Evolutionary conservation across 2,888 invertebrate genomes (phyloP).

Genomic region (Myathropa florea): DNA sequence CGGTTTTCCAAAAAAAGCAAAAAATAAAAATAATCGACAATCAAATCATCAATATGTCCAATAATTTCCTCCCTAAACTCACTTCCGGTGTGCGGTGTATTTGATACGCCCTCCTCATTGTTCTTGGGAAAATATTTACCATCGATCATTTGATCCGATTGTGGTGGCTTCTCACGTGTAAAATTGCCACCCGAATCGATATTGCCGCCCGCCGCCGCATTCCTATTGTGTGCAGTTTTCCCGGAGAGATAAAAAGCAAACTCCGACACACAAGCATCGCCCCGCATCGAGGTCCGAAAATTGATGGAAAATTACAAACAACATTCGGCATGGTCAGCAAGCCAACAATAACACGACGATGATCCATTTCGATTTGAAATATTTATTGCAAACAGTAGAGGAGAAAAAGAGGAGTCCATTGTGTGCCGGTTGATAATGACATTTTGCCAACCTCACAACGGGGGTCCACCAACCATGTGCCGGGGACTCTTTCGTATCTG

Average conservation of each 20-base stretch:
- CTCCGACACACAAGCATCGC: constrained; percentile 31
- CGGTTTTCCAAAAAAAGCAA: not conserved
- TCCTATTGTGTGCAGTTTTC: constrained; percentile 37
- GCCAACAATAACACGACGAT: constrained; percentile 33
- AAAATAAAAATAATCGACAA: constrained; percentile 16
- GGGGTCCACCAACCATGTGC: constrained; percentile 40
- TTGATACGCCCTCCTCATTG: constrained; percentile 56
- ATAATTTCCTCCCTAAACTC: constrained; percentile 53
- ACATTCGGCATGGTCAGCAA: constrained; percentile 57
- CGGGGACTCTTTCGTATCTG: not conserved
- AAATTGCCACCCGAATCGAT: constrained; percentile 65
- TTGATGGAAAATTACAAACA: constrained; percentile 70
- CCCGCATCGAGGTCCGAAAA: constrained; percentile 28
- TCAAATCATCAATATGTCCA: constrained; percentile 57
- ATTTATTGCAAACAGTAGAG: constrained; percentile 55
- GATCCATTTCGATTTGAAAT: constrained; percentile 59
- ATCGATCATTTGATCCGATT: constrained; percentile 69
- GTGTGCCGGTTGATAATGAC: constrained; percentile 58
- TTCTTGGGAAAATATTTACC: constrained; percentile 61
- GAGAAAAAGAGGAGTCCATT: constrained; percentile 37
- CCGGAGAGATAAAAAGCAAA: constrained; percentile 46
- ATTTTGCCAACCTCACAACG: constrained; percentile 66
- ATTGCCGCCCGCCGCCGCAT: constrained; percentile 28
- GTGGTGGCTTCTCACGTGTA: constrained; percentile 61
- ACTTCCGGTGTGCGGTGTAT: constrained; percentile 61